A percentile compares a stretch with the other conserved stretches of the same genome.
These are phyloP conservation scores for Athalia circularis DNA, from an alignment of 2,888 invertebrate genomes.

Conservation along the genomic window DNA sequence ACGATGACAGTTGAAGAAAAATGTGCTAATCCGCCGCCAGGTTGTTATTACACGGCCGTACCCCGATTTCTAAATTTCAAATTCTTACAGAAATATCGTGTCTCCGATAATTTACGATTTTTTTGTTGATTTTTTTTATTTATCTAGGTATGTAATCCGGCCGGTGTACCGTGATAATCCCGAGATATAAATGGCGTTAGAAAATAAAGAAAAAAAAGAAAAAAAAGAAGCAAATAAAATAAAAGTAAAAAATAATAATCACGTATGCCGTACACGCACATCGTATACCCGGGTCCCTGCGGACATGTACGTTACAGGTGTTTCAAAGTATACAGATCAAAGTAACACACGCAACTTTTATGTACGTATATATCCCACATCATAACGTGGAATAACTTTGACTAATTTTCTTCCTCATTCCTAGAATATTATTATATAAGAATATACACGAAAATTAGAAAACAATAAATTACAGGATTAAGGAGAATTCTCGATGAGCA, in stretches of 20 bases:
- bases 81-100: not conserved
- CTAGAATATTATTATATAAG: not conserved
- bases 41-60: too few relatives aligned
- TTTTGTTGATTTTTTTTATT: constrained; percentile 27
- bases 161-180: constrained; percentile 16
- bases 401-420: constrained; percentile 13
- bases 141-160: constrained; percentile 19
- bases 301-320: constrained; percentile 21
- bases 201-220: not conserved
- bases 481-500: not conserved
- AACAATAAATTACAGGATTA: not conserved
- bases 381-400: not conserved
- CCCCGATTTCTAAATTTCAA: not conserved
- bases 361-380: constrained; percentile 1
- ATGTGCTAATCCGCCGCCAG: too few relatives aligned
- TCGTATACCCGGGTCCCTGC: not conserved
- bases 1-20: too few relatives aligned
- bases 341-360: constrained; percentile 25
- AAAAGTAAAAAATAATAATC: not conserved
- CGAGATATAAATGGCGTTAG: constrained; percentile 8
- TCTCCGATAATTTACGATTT: constrained; percentile 26
- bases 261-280: not conserved
- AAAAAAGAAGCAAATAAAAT: not conserved
- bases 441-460: not conserved
- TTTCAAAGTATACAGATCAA: constrained; percentile 29